Percentiles rank a stretch among this genome's conserved stretches.
These are phyloP conservation scores for Tychaedon coryphoeus DNA, from an alignment of 2,113 vertebrate species.

Conservation along the genomic window DNA sequence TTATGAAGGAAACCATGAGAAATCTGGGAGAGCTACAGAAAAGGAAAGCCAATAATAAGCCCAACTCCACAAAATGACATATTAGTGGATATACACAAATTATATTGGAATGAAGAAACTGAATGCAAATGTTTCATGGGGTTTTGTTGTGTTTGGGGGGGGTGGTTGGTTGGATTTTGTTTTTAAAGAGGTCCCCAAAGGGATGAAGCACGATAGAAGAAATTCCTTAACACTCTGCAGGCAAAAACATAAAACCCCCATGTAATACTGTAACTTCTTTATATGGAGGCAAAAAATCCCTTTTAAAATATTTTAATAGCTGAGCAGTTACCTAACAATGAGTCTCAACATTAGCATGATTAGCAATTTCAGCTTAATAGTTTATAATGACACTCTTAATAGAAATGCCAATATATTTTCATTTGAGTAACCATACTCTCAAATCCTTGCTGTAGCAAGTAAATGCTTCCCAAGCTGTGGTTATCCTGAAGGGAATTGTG, in stretches of 20 bases:
- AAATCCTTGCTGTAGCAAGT: not conserved
- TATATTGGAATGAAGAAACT: not conserved
- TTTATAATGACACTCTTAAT: conserved; percentile 6
- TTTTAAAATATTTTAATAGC: conserved; percentile 12
- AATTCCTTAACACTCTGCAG: conserved; percentile 11
- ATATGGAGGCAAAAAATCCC: not conserved
- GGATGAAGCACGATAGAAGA: not conserved
- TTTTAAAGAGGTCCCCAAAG: not conserved
- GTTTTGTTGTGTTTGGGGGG: rapidly evolving
- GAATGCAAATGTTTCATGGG: not conserved
- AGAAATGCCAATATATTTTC: conserved; percentile 11
- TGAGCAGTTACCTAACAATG: not conserved
- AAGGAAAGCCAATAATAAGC: not conserved
- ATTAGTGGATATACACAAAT: not conserved
- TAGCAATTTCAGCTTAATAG: not conserved
- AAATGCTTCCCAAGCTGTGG: not conserved
- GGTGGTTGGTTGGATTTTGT: no score
- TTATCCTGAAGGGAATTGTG: not conserved
- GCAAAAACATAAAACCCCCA: conserved; percentile 28
- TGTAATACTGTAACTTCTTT: not conserved
- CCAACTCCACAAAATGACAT: not conserved
- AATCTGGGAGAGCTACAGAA: not conserved
- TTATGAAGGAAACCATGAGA: not conserved
- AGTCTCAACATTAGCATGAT: conserved; percentile 14
- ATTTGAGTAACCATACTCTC: not conserved